phyloP scores from a whole-genome alignment of 2,888 invertebrate genomes.

The Plagiodera versicolora region DNA sequence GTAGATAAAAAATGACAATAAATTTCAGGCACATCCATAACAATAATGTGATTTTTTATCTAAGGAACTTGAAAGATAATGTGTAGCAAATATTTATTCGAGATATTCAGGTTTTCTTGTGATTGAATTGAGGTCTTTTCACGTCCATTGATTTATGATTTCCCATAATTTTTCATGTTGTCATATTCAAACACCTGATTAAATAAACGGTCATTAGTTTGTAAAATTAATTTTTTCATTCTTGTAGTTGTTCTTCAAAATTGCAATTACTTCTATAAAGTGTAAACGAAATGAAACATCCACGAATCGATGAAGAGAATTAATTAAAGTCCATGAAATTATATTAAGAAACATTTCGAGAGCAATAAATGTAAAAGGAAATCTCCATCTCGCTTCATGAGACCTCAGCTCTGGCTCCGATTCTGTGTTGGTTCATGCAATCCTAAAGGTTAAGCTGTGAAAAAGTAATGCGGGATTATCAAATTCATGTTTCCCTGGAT shows the following conservation, averaged over 20 bases:
- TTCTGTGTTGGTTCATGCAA: constrained; percentile 24
- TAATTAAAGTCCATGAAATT: constrained; percentile 15
- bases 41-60: too few species aligned
- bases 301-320: constrained; percentile 6
- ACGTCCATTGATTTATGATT: too few species aligned
- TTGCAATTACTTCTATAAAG: constrained; percentile 12
- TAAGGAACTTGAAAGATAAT: too few species aligned
- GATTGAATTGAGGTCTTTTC: too few species aligned
- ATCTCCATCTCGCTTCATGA: constrained; percentile 17
- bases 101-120: too few species aligned
- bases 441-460: constrained; percentile 18
- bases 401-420: constrained; percentile 20
- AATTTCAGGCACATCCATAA: too few species aligned
- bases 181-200: too few species aligned
- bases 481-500: constrained; percentile 30
- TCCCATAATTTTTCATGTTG: too few species aligned
- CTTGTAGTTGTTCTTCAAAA: neutral
- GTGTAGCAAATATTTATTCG: too few species aligned
- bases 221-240: neutral
- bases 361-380: constrained; percentile 13
- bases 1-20: too few species aligned
- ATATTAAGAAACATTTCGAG: constrained; percentile 13
- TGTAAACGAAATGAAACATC: constrained; percentile 9
- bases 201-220: neutral
- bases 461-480: constrained; percentile 22